Evolutionary conservation across 2,888 invertebrate genomes (phyloP).

Genomic region (Archips xylosteana): DNA sequence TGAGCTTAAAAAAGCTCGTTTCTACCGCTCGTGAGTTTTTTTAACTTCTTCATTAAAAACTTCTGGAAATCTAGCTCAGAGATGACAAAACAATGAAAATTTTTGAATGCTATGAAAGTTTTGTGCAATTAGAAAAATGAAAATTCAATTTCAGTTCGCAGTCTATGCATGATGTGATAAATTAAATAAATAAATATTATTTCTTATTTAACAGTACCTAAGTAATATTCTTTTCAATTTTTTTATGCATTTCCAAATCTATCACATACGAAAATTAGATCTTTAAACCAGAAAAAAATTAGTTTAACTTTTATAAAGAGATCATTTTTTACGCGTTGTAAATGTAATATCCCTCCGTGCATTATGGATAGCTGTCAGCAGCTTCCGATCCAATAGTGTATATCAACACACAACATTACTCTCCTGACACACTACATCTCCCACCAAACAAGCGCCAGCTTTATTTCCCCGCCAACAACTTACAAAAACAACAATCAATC

Average conservation of each 20-base stretch:
- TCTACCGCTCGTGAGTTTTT: constrained; percentile 16
- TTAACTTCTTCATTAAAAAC: constrained; percentile 11
- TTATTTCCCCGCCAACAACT: constrained; percentile 12
- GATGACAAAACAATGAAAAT: constrained; percentile 21
- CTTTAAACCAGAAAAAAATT: too few relatives aligned
- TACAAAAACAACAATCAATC: constrained; percentile 40
- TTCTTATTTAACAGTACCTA: too few relatives aligned
- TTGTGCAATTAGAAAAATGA: background rate
- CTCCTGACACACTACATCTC: background rate
- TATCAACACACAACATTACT: background rate
- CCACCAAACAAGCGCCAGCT: background rate
- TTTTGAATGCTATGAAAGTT: constrained; percentile 1
- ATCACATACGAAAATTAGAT: too few relatives aligned
- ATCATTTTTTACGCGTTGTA: too few relatives aligned
- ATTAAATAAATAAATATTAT: too few relatives aligned
- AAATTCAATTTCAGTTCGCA: background rate
- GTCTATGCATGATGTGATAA: background rate
- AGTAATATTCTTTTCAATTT: too few relatives aligned
- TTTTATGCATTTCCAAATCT: too few relatives aligned
- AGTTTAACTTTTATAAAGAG: too few relatives aligned
- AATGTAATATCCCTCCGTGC: too few relatives aligned
- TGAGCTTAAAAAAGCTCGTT: constrained; percentile 24
- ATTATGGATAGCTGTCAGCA: too few relatives aligned
- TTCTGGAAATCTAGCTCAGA: constrained; percentile 25
- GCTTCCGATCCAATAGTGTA: background rate